phyloP scores from a whole-genome alignment of 1,140 invertebrate genomes.

The Acromyrmex heyeri region DNA sequence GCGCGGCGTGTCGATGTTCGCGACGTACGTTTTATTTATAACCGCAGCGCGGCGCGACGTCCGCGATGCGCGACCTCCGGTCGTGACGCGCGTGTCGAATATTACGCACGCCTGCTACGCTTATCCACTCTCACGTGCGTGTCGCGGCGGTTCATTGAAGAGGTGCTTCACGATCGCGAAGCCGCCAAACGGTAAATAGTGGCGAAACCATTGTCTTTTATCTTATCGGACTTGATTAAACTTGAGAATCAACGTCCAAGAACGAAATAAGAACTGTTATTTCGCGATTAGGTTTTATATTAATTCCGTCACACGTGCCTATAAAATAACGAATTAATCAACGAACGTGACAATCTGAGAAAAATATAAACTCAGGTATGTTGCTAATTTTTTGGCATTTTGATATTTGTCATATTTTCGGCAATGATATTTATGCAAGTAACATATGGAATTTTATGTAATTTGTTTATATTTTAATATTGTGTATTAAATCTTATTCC shows the following conservation, averaged over 20 bases:
- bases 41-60: constrained; percentile 43
- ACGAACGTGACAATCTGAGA: neutral
- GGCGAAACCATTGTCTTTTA: constrained; percentile 20
- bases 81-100: constrained; percentile 75
- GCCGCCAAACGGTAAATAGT: neutral
- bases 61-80: constrained; percentile 50
- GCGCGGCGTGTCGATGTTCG: constrained; percentile 26
- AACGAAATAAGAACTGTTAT: neutral
- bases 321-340: neutral
- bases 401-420: neutral
- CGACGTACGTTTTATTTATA: constrained; percentile 76
- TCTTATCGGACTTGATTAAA: constrained; percentile 37
- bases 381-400: neutral
- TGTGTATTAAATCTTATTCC: neutral
- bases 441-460: neutral
- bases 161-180: constrained; percentile 6
- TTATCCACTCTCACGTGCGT: constrained; percentile 25
- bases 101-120: constrained; percentile 71
- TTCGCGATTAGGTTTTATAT: neutral
- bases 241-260: constrained; percentile 2
- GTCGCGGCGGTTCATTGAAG: constrained; percentile 39
- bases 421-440: neutral
- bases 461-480: neutral
- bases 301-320: neutral
- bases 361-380: no score